Evolutionary conservation across 1,140 invertebrate genomes (phyloP).

Genomic region (Tribolium madens): DNA sequence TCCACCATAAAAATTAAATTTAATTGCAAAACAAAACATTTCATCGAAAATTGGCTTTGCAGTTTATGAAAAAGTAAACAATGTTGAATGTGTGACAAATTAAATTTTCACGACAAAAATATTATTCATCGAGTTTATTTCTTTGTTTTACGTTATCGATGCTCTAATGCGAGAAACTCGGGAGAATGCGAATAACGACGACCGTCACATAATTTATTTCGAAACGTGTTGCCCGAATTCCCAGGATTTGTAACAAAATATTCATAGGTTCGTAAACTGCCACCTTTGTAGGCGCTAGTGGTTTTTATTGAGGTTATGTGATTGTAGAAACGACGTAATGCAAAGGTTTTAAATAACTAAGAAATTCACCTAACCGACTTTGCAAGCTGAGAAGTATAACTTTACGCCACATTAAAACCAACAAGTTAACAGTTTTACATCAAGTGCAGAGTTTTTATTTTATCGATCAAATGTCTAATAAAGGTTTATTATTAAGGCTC

Average conservation of each 20-base stretch:
- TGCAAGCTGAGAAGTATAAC: background rate
- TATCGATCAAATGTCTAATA: no score
- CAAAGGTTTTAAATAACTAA: constrained; percentile 21
- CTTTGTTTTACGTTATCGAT: constrained; percentile 28
- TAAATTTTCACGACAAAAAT: constrained; percentile 26
- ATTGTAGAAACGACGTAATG: background rate
- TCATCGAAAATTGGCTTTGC: constrained; percentile 23
- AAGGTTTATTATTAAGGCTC: no score
- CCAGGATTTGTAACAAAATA: constrained; percentile 42
- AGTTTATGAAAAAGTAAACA: constrained; percentile 16
- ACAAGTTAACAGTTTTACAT: no score
- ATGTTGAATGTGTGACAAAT: constrained; percentile 23
- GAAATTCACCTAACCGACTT: background rate
- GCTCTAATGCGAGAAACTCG: constrained; percentile 14
- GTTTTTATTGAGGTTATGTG: constrained; percentile 36
- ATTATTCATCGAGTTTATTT: constrained; percentile 5
- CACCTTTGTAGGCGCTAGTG: constrained; percentile 36
- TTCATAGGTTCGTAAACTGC: constrained; percentile 32
- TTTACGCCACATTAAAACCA: background rate
- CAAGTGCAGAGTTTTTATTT: no score
- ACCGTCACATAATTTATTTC: constrained; percentile 43
- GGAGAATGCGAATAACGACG: background rate
- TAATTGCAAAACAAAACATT: background rate
- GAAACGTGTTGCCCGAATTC: constrained; percentile 35
- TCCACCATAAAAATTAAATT: no score